These are phyloP conservation scores for Helicoverpa armigera DNA, from an alignment of 1,140 invertebrate species.

Conservation along the genomic window DNA sequence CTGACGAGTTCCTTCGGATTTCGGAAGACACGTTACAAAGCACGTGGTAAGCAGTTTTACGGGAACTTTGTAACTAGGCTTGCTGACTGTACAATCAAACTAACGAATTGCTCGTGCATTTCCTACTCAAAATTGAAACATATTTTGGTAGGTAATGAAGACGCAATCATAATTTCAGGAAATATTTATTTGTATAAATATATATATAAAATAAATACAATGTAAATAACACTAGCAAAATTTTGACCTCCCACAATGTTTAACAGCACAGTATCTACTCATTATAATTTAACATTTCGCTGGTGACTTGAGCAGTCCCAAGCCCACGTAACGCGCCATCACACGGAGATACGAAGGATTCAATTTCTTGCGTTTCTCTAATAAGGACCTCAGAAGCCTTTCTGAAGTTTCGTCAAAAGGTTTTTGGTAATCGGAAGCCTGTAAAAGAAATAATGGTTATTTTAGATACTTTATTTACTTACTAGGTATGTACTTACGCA, in stretches of 20 bases:
- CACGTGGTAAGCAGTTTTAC: too few relatives aligned
- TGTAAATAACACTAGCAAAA: not conserved
- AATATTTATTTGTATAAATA: constrained; percentile 22
- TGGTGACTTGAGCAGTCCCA: constrained; percentile 71
- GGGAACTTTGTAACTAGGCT: too few relatives aligned
- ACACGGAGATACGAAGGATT: constrained; percentile 80
- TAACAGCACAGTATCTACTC: not conserved
- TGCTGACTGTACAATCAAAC: too few relatives aligned
- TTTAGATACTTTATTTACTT: too few relatives aligned
- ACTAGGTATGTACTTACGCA: too few relatives aligned
- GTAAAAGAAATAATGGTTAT: not conserved
- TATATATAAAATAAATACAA: constrained; percentile 22
- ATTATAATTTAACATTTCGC: constrained; percentile 54
- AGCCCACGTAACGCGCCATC: constrained; percentile 78
- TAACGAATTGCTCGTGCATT: too few relatives aligned
- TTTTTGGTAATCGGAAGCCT: constrained; percentile 80
- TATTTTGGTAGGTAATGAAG: not conserved
- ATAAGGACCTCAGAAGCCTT: constrained; percentile 69
- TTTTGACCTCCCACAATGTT: not conserved
- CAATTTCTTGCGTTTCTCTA: constrained; percentile 76
- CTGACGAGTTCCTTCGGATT: too few relatives aligned
- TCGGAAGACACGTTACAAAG: too few relatives aligned
- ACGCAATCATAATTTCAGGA: not conserved
- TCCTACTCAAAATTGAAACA: too few relatives aligned
- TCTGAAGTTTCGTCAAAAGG: constrained; percentile 75